A percentile compares a stretch with the other conserved stretches of the same genome.
These are phyloP conservation scores for Aeoliscus strigatus DNA, from an alignment of 2,797 vertebrate species.

Conservation along the genomic window DNA sequence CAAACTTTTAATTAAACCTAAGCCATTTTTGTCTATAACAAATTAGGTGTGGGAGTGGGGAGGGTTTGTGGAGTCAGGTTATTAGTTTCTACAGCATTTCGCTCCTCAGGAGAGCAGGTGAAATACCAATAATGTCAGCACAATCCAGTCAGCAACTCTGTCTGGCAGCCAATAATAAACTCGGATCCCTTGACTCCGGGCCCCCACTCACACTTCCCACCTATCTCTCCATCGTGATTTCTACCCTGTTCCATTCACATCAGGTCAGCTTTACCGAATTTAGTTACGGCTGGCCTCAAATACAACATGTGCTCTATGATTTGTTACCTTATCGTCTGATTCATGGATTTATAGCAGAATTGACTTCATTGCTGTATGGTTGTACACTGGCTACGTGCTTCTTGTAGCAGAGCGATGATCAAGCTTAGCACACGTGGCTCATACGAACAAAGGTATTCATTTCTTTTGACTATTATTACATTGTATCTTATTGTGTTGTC, in stretches of 20 bases:
- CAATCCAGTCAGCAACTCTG: conserved; percentile 75
- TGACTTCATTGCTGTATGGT: conserved; percentile 13
- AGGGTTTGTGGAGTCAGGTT: conserved; percentile 66
- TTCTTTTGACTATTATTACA: too few species aligned
- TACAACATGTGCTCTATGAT: conserved; percentile 34
- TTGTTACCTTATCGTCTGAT: conserved; percentile 48
- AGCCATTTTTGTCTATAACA: conserved; percentile 66
- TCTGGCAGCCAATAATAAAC: conserved; percentile 75
- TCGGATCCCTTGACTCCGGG: conserved; percentile 65
- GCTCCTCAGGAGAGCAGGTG: conserved; percentile 63
- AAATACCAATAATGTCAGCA: conserved; percentile 78
- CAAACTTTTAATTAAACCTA: conserved; percentile 71
- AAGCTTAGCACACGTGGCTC: too few species aligned
- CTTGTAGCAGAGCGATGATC: too few species aligned
- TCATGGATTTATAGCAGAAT: conserved; percentile 44
- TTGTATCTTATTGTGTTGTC: too few species aligned
- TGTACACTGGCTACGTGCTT: too few species aligned
- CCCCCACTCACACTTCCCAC: conserved; percentile 61
- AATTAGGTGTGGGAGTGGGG: conserved; percentile 61
- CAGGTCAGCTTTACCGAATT: conserved; percentile 51
- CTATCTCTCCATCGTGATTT: conserved; percentile 57
- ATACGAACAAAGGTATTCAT: too few species aligned
- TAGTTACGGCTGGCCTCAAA: conserved; percentile 40
- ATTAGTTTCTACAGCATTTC: conserved; percentile 70
- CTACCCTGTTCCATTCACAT: conserved; percentile 39